Conservation (phyloP, 2,113 vertebrate genomes). For the Petrocephalus microphthalmus region DNA sequence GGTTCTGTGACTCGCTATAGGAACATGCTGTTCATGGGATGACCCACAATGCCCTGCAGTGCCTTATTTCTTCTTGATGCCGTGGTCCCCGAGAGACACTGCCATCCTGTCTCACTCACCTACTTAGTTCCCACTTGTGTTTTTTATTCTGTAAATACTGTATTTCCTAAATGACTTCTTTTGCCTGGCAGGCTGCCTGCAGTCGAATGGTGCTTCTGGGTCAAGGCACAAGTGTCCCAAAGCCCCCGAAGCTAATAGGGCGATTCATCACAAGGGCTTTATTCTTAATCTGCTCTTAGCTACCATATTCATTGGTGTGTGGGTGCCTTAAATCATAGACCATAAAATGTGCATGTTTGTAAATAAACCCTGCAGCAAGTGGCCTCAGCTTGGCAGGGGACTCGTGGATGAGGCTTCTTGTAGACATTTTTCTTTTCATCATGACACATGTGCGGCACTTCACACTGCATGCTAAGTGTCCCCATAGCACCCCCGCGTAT, state of each 20-base stretch:
- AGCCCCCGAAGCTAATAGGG: background rate
- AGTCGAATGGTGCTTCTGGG: background rate
- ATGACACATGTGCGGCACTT: background rate
- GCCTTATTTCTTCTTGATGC: background rate
- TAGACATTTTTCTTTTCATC: background rate
- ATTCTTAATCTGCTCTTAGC: background rate
- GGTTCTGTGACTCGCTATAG: background rate
- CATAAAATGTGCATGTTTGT: background rate
- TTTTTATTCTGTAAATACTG: background rate
- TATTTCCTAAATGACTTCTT: background rate
- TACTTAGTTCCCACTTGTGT: background rate
- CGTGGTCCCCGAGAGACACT: background rate
- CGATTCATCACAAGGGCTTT: background rate
- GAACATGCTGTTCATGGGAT: background rate
- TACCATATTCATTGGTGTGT: background rate
- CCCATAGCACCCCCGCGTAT: background rate
- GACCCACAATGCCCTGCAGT: background rate
- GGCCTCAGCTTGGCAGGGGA: background rate
- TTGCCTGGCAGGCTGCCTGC: background rate
- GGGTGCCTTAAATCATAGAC: background rate
- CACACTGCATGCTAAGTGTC: background rate
- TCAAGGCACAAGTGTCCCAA: background rate
- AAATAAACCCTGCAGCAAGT: background rate
- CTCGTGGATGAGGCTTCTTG: background rate
- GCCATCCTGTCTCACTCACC: background rate